phyloP scores from a whole-genome alignment of 1,140 invertebrate species.

The Drosophila sucinea region DNA sequence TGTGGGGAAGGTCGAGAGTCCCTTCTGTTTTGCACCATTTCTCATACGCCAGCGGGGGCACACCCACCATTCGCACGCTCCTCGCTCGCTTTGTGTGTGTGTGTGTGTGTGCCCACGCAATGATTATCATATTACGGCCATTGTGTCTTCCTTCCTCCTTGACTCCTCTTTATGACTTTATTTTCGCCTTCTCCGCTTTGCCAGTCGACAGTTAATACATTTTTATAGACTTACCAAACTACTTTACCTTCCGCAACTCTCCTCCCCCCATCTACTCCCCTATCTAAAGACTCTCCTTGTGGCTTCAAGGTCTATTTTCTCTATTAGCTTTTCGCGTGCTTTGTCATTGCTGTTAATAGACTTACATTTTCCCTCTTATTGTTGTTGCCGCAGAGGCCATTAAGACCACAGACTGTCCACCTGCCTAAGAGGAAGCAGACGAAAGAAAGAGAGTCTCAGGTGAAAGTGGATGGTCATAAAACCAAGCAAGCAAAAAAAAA shows the following conservation, averaged over 20 bases:
- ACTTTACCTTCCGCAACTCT: constrained; percentile 35
- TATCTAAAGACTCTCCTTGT: neutral
- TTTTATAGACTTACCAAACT: constrained; percentile 78
- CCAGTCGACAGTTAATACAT: constrained; percentile 70
- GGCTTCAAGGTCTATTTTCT: constrained; percentile 36
- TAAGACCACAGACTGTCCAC: constrained; percentile 61
- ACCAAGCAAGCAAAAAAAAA: neutral
- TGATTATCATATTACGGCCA: constrained; percentile 79
- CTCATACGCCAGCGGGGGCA: constrained; percentile 18
- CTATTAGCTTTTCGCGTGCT: constrained; percentile 80
- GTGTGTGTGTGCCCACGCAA: constrained; percentile 51
- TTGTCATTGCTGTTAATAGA: constrained; percentile 80
- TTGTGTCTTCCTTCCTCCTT: constrained; percentile 30
- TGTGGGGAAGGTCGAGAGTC: neutral
- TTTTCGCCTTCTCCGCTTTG: constrained; percentile 59
- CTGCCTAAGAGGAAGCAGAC: constrained; percentile 38
- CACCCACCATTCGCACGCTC: constrained; percentile 62
- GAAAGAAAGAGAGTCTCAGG: constrained; percentile 33
- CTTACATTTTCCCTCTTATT: constrained; percentile 55
- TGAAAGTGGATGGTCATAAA: constrained; percentile 50
- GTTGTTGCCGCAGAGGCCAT: constrained; percentile 32
- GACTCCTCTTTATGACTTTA: constrained; percentile 71
- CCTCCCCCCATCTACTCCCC: neutral
- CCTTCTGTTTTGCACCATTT: constrained; percentile 51
- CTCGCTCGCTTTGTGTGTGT: neutral